Conservation (phyloP, 2,888 invertebrate genomes). For the Physocephala rufipes region DNA sequence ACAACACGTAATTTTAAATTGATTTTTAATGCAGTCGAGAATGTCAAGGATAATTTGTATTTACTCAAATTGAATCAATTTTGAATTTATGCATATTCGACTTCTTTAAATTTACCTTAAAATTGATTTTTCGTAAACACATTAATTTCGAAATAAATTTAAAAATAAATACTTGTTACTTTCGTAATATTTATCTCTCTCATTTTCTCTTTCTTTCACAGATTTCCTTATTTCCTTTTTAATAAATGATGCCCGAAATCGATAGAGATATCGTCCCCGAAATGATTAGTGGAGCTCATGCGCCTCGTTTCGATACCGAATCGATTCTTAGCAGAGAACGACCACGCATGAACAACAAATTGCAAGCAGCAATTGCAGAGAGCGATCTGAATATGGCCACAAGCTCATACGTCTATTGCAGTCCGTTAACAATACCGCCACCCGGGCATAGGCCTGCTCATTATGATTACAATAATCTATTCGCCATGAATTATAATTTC, state of each 20-base stretch:
- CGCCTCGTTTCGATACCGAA: constrained; percentile 56
- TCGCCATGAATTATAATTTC: constrained; percentile 35
- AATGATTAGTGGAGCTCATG: constrained; percentile 61
- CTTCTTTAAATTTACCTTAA: too few relatives aligned
- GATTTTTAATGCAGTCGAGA: not conserved
- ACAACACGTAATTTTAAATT: too few relatives aligned
- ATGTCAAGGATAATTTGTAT: too few relatives aligned
- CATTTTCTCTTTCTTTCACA: not conserved
- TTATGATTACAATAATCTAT: too few relatives aligned
- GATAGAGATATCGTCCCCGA: constrained; percentile 62
- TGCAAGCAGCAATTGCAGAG: constrained; percentile 44
- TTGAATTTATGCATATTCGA: too few relatives aligned
- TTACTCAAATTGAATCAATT: too few relatives aligned
- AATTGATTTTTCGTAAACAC: too few relatives aligned
- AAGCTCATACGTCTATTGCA: constrained; percentile 62
- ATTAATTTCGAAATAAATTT: too few relatives aligned
- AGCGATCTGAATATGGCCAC: constrained; percentile 54
- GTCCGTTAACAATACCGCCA: constrained; percentile 61
- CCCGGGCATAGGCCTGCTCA: constrained; percentile 40
- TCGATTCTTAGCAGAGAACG: constrained; percentile 40
- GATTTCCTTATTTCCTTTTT: not conserved
- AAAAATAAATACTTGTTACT: too few relatives aligned
- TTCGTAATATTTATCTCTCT: not conserved
- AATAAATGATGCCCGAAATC: constrained; percentile 65
- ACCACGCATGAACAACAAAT: constrained; percentile 32